These are phyloP conservation scores for Seriola quinqueradiata DNA, from an alignment of 2,113 vertebrate genomes.

Conservation along the genomic window DNA sequence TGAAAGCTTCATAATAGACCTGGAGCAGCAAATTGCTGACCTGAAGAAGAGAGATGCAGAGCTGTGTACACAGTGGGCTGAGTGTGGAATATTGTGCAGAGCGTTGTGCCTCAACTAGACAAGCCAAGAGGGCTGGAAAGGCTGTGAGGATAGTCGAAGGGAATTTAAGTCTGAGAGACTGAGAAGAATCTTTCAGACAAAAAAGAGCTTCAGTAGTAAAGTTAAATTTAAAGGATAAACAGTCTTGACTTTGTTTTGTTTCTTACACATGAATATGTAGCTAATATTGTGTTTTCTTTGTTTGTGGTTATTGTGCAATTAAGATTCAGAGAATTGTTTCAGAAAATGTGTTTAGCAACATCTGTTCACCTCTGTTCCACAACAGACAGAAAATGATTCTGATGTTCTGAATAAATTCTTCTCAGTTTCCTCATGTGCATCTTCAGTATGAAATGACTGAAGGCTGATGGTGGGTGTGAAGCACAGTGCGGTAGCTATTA, in stretches of 20 bases:
- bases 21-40: neutral
- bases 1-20: neutral
- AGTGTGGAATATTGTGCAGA: neutral
- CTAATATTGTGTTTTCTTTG: neutral
- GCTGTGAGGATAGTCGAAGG: neutral
- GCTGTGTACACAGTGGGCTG: neutral
- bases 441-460: neutral
- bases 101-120: neutral
- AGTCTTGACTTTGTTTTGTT: no score
- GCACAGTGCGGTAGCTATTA: neutral
- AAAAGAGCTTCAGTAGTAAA: no score
- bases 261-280: neutral
- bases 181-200: no score
- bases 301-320: constrained; percentile 7
- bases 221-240: no score
- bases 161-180: no score
- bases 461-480: constrained; percentile 1
- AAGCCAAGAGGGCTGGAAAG: neutral
- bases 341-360: neutral
- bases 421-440: neutral
- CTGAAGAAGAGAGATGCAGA: neutral
- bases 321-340: neutral
- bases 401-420: neutral
- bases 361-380: neutral
- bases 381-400: neutral